These are phyloP conservation scores for Eupithecia centaureata DNA, from an alignment of 2,888 invertebrate species.

Conservation along the genomic window DNA sequence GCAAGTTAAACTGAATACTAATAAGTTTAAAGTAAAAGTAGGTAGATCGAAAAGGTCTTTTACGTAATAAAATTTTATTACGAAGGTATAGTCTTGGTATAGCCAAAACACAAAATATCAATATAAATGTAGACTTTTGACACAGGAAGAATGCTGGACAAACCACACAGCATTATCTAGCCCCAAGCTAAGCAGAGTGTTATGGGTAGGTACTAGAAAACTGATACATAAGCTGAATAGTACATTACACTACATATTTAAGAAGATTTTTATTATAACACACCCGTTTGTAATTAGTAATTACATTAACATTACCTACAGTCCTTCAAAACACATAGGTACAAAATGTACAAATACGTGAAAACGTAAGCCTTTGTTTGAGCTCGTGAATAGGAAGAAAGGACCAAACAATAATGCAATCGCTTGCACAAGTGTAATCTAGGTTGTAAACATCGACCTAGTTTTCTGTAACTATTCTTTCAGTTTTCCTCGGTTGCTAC, in stretches of 20 bases:
- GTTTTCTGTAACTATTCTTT: conserved; percentile 62
- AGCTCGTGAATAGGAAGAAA: conserved; percentile 32
- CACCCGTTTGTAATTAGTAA: too few species aligned
- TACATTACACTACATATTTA: too few species aligned
- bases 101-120: not conserved
- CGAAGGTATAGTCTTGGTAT: not conserved
- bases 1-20: conserved; percentile 48
- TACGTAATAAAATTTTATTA: not conserved
- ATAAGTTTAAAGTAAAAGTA: conserved; percentile 72
- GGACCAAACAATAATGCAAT: conserved; percentile 47
- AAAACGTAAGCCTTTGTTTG: conserved; percentile 16
- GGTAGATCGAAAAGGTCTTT: not conserved
- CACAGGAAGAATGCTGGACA: too few species aligned
- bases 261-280: too few species aligned
- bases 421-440: conserved; percentile 56
- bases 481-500: conserved; percentile 63
- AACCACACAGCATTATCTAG: too few species aligned
- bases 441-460: conserved; percentile 67
- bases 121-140: too few species aligned
- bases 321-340: not conserved
- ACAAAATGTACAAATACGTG: not conserved
- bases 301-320: too few species aligned
- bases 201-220: too few species aligned
- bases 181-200: too few species aligned
- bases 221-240: too few species aligned